Percentiles rank a stretch among this genome's conserved stretches.
Conservation (phyloP, 64 coral and sea anemone species). For the Stichodactyla mertensii region DNA sequence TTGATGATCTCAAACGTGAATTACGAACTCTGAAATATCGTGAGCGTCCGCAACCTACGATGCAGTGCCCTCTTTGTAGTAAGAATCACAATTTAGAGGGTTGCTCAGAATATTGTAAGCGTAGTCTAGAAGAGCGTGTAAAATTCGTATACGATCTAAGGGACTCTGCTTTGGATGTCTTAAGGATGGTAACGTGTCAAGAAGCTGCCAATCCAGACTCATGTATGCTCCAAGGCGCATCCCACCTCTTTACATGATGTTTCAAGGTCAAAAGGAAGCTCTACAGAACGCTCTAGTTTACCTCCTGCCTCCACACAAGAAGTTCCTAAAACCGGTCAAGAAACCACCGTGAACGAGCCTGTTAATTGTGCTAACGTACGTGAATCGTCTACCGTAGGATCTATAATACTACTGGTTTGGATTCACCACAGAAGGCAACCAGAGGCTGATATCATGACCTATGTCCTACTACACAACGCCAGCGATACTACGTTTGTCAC, state of each 20-base stretch:
- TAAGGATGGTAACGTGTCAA: conserved; percentile 38
- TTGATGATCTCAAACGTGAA: no score
- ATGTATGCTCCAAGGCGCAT: conserved; percentile 35
- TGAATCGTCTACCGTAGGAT: neutral
- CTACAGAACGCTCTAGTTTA: neutral
- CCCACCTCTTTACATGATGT: conserved; percentile 33
- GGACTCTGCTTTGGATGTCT: conserved; percentile 44
- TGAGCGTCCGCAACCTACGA: conserved; percentile 38
- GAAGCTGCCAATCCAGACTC: neutral
- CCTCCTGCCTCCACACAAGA: neutral
- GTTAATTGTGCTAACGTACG: neutral
- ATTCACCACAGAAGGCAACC: neutral
- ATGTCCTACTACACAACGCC: conserved; percentile 50
- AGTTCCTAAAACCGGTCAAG: neutral
- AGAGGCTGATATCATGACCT: conserved; percentile 31
- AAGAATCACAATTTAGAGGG: no score
- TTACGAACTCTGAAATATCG: no score
- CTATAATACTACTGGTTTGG: neutral
- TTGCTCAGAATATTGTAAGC: no score
- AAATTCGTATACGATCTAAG: neutral
- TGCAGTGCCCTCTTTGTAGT: conserved; percentile 8
- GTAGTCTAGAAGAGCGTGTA: no score
- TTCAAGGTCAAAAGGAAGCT: neutral
- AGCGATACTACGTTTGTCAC: conserved; percentile 75
- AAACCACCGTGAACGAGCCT: neutral